Percentiles rank a stretch among this genome's conserved stretches.
Conservation (phyloP, 2,113 vertebrate species). For the Opisthocomus hoazin region DNA sequence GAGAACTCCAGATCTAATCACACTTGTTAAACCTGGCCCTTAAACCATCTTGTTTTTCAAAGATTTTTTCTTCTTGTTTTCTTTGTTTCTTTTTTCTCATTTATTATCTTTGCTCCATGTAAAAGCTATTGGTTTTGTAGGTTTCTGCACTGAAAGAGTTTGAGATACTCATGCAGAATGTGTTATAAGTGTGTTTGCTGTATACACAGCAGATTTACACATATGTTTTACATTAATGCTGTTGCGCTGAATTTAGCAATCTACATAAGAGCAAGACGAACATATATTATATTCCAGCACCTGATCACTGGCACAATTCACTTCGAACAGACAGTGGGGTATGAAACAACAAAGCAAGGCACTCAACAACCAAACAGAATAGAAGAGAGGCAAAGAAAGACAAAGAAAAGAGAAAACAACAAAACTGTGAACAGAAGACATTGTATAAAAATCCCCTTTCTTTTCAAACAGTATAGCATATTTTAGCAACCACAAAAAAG, state of each 20-base stretch:
- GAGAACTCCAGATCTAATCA: neutral
- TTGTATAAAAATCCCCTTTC: fast-evolving
- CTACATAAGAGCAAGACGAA: neutral
- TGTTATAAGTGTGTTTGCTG: neutral
- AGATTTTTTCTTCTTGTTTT: neutral
- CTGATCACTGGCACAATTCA: neutral
- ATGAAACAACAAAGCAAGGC: neutral
- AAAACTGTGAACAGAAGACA: neutral
- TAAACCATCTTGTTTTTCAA: neutral
- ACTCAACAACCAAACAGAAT: neutral
- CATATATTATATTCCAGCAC: neutral
- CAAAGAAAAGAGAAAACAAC: neutral
- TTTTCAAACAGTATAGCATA: neutral
- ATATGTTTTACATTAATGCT: neutral
- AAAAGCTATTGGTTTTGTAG: neutral
- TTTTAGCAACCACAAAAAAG: neutral
- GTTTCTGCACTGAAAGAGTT: neutral
- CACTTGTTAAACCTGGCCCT: neutral
- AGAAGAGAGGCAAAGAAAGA: neutral
- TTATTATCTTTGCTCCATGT: neutral
- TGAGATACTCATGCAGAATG: neutral
- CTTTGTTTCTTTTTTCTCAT: neutral
- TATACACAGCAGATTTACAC: neutral
- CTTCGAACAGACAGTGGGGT: neutral
- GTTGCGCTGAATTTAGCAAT: neutral